phyloP scores from a whole-genome alignment of 2,113 vertebrate genomes.

The Zapornia atra region DNA sequence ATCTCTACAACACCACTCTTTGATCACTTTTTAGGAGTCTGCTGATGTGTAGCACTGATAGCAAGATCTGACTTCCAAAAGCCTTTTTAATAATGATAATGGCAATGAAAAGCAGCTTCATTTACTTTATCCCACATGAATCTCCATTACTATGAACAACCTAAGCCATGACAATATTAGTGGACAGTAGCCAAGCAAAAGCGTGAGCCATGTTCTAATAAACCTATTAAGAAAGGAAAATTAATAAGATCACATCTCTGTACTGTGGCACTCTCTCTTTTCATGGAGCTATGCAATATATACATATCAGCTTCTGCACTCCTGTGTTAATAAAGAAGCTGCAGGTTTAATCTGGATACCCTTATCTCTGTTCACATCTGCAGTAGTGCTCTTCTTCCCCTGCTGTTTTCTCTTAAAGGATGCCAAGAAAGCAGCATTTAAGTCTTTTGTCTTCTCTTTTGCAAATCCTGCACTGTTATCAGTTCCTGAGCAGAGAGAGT shows the following conservation, averaged over 20 bases:
- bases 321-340: background rate
- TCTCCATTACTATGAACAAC: conserved; percentile 30
- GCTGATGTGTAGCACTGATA: background rate
- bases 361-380: conserved; percentile 43
- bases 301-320: background rate
- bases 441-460: conserved; percentile 50
- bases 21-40: background rate
- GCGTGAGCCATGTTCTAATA: background rate
- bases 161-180: background rate
- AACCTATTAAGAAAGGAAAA: conserved; percentile 23
- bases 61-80: background rate
- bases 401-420: background rate
- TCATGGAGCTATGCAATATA: background rate
- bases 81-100: background rate
- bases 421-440: conserved; percentile 53
- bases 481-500: conserved; percentile 19
- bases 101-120: conserved; percentile 3
- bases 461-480: conserved; percentile 21
- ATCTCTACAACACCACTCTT: background rate
- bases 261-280: background rate
- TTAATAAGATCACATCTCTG: conserved; percentile 3
- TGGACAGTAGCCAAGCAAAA: background rate
- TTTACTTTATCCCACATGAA: conserved; percentile 12
- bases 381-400: background rate
- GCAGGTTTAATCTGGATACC: background rate